These are phyloP conservation scores for Lepidochrysops patricia DNA, from an alignment of 2,888 invertebrate genomes.

Conservation along the genomic window DNA sequence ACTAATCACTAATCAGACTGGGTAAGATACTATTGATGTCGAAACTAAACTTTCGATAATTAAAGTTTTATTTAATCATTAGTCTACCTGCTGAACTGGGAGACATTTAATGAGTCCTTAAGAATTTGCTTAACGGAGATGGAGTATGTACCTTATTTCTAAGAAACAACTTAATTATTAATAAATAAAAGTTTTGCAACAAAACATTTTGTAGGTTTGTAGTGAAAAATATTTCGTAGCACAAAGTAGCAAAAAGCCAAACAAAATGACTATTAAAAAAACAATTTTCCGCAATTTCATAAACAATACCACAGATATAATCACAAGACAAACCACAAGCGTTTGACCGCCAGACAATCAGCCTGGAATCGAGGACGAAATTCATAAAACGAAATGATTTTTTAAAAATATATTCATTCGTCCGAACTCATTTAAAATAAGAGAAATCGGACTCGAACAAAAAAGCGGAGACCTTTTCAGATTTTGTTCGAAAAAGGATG, in stretches of 20 bases:
- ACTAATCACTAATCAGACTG: too few species aligned
- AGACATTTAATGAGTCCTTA: too few species aligned
- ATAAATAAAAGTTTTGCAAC: too few species aligned
- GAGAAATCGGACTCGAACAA: constrained; percentile 38
- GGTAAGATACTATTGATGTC: too few species aligned
- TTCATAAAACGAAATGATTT: constrained; percentile 52
- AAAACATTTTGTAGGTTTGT: too few species aligned
- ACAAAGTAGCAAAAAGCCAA: neutral
- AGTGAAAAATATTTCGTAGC: too few species aligned
- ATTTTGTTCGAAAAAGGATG: constrained; percentile 68
- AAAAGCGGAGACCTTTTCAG: constrained; percentile 43
- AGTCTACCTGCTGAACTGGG: too few species aligned
- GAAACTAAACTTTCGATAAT: too few species aligned
- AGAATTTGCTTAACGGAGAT: too few species aligned
- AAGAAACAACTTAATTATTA: too few species aligned
- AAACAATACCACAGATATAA: neutral
- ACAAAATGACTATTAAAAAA: neutral
- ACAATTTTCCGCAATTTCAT: neutral
- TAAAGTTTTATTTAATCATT: too few species aligned
- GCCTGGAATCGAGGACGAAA: constrained; percentile 29
- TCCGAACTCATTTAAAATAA: constrained; percentile 62
- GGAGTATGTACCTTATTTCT: too few species aligned
- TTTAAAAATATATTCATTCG: constrained; percentile 44
- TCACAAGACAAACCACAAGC: neutral
- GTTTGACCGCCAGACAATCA: constrained; percentile 14